phyloP scores from a whole-genome alignment of 2,113 vertebrate species.

The Atractosteus spatula region DNA sequence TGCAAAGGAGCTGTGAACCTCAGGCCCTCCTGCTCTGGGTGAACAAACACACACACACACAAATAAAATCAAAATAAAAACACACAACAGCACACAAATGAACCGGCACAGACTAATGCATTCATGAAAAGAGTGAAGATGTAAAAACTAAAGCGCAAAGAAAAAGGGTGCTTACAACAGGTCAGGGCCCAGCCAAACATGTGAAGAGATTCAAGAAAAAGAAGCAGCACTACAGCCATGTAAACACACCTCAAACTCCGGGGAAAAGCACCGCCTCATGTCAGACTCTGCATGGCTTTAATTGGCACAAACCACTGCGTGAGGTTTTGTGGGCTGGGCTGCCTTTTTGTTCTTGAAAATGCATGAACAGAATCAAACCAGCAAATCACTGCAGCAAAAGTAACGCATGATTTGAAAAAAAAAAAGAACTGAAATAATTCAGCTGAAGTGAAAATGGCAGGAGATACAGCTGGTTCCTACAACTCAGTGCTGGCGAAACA shows the following conservation, averaged over 20 bases:
- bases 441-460: too few species aligned
- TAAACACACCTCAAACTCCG: neutral
- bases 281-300: too few species aligned
- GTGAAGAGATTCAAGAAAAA: conserved; percentile 19
- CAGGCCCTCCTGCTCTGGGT: conserved; percentile 52
- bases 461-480: too few species aligned
- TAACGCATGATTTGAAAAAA: neutral
- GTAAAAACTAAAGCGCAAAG: conserved; percentile 29
- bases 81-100: conserved; percentile 31
- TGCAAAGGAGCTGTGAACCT: conserved; percentile 34
- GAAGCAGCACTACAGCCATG: conserved; percentile 13
- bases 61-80: conserved; percentile 30
- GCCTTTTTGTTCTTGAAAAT: too few species aligned
- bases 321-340: too few species aligned
- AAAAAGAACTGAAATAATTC: too few species aligned
- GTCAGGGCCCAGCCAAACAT: conserved; percentile 8
- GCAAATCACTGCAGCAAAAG: neutral
- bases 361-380: too few species aligned
- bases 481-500: too few species aligned
- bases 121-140: neutral
- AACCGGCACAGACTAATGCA: neutral
- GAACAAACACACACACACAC: conserved; percentile 24
- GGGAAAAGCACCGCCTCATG: too few species aligned
- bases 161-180: conserved; percentile 19
- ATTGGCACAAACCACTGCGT: too few species aligned